These are phyloP conservation scores for Delia radicum DNA, from an alignment of 1,140 invertebrate genomes.

Conservation along the genomic window DNA sequence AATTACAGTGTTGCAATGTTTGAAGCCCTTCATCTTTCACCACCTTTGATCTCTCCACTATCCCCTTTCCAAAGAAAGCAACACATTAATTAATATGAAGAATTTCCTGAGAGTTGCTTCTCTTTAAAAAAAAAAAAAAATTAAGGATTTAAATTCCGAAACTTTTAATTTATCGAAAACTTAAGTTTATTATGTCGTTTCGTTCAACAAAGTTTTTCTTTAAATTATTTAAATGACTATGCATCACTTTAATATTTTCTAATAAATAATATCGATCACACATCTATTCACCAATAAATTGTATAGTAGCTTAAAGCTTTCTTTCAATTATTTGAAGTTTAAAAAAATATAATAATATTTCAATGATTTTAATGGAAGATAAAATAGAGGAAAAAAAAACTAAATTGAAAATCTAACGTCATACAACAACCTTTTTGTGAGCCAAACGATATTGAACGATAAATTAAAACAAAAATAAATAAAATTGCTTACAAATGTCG, in stretches of 20 bases:
- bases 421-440: neutral
- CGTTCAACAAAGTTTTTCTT: too few species aligned
- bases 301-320: neutral
- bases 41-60: too few species aligned
- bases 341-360: neutral
- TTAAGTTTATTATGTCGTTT: too few species aligned
- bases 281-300: neutral
- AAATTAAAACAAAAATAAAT: neutral
- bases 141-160: too few species aligned
- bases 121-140: too few species aligned
- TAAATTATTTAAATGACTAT: too few species aligned
- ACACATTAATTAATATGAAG: too few species aligned
- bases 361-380: neutral
- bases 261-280: neutral
- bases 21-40: too few species aligned
- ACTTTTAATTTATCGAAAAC: too few species aligned
- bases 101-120: too few species aligned
- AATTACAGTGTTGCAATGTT: too few species aligned
- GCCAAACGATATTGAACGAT: neutral
- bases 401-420: neutral
- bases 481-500: conserved; percentile 19
- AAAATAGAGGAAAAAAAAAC: neutral
- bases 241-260: neutral
- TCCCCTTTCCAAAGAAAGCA: too few species aligned
- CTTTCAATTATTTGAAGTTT: neutral